Conservation (phyloP, 1,140 invertebrate genomes). For the Rhysida immarginata region DNA sequence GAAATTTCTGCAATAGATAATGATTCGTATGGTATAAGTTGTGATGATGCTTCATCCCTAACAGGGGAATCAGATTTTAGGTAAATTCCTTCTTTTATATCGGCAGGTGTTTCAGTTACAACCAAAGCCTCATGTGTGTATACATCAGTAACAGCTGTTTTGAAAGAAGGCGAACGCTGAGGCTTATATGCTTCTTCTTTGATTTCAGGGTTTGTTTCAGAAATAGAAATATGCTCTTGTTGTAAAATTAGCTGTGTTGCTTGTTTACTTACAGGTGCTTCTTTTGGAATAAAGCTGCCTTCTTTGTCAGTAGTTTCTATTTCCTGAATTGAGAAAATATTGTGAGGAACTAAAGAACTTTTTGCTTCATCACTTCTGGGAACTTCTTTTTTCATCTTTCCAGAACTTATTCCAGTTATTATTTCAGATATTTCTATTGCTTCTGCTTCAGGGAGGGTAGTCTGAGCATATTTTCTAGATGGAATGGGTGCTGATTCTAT, state of each 20-base stretch:
- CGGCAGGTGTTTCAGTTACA: not conserved
- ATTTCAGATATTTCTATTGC: constrained; percentile 37
- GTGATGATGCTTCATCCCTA: constrained; percentile 25
- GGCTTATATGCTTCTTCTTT: constrained; percentile 33
- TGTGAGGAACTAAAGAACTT: constrained; percentile 30
- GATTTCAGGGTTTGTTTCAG: constrained; percentile 37
- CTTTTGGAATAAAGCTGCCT: constrained; percentile 29
- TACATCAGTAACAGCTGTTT: constrained; percentile 33
- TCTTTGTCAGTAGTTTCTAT: constrained; percentile 40
- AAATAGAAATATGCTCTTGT: constrained; percentile 30
- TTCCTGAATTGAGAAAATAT: constrained; percentile 36
- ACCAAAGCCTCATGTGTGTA: constrained; percentile 15
- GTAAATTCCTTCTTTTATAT: constrained; percentile 36
- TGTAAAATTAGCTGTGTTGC: constrained; percentile 34
- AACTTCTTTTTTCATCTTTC: constrained; percentile 28
- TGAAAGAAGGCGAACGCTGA: constrained; percentile 26
- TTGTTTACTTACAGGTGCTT: constrained; percentile 33
- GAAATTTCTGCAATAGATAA: constrained; percentile 7
- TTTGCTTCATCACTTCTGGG: constrained; percentile 31
- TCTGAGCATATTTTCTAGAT: constrained; percentile 30
- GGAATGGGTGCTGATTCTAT: constrained; percentile 19
- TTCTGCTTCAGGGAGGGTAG: constrained; percentile 35
- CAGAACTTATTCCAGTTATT: constrained; percentile 30
- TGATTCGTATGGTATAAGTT: constrained; percentile 8
- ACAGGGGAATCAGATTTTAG: constrained; percentile 4